phyloP scores from a whole-genome alignment of 2,797 vertebrate genomes.

The Heterohyrax brucei region DNA sequence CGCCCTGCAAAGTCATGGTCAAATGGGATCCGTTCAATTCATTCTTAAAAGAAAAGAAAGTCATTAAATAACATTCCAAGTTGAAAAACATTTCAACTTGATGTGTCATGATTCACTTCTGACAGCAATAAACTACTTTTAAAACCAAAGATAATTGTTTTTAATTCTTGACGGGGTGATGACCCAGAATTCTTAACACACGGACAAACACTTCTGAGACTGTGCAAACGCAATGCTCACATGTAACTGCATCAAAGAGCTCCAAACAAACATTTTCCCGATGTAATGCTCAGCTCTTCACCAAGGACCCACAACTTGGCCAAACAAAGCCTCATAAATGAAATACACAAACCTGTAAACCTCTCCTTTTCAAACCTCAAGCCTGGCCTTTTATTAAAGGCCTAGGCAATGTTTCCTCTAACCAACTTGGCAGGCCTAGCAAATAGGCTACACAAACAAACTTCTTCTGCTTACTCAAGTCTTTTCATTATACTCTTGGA shows the following conservation, averaged over 20 bases:
- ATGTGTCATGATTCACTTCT: slow-evolving; percentile 75
- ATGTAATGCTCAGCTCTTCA: neutral
- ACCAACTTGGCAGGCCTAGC: slow-evolving; percentile 64
- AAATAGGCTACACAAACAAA: slow-evolving; percentile 73
- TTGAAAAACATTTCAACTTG: slow-evolving; percentile 36
- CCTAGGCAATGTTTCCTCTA: slow-evolving; percentile 73
- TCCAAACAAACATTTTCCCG: slow-evolving; percentile 54
- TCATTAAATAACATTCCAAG: slow-evolving; percentile 73
- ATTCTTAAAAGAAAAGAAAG: slow-evolving; percentile 75
- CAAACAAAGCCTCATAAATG: slow-evolving; percentile 60
- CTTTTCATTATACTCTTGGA: slow-evolving; percentile 49
- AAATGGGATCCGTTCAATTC: slow-evolving; percentile 82
- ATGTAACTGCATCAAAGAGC: slow-evolving; percentile 50
- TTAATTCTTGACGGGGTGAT: slow-evolving; percentile 84
- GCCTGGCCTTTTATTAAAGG: slow-evolving; percentile 71
- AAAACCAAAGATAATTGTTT: slow-evolving; percentile 82
- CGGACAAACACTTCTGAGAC: neutral
- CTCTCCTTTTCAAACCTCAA: slow-evolving; percentile 50
- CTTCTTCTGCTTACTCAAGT: slow-evolving; percentile 65
- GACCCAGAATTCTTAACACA: slow-evolving; percentile 76
- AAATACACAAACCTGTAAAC: slow-evolving; percentile 68
- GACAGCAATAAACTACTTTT: slow-evolving; percentile 80
- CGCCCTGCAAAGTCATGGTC: slow-evolving; percentile 71
- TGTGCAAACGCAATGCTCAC: neutral
- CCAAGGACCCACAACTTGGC: neutral